Percentiles rank a stretch among this genome's conserved stretches.
Evolutionary conservation across 2,888 invertebrate genomes (phyloP).

Genomic region (Ethmia dodecea): DNA sequence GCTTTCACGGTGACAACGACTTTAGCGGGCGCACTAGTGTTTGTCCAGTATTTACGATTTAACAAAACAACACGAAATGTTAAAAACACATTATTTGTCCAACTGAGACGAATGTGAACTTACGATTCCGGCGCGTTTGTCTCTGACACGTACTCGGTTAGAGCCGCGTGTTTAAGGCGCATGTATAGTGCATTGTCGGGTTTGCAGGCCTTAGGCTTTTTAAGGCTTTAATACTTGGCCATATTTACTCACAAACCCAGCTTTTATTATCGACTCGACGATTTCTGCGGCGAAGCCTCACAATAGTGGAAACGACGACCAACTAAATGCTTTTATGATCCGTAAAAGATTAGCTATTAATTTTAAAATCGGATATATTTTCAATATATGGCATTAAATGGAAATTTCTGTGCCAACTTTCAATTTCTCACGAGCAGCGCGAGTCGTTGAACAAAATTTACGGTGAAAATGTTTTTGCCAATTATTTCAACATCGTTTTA

Average conservation of each 20-base stretch:
- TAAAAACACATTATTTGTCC: constrained; percentile 77
- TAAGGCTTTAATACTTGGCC: too few species aligned
- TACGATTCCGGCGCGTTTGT: constrained; percentile 70
- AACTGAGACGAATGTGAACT: constrained; percentile 73
- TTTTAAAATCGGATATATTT: too few species aligned
- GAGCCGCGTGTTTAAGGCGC: constrained; percentile 56
- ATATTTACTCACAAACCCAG: constrained; percentile 53
- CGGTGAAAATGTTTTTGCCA: too few species aligned
- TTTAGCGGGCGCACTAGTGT: constrained; percentile 49
- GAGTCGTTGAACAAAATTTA: too few species aligned
- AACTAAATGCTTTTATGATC: constrained; percentile 36
- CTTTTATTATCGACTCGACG: constrained; percentile 56
- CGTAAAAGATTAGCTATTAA: constrained; percentile 48
- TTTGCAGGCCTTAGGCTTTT: constrained; percentile 42
- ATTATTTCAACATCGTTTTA: too few species aligned
- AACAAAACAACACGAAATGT: constrained; percentile 77
- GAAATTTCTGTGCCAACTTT: too few species aligned
- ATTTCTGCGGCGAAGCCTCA: constrained; percentile 33
- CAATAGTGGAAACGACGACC: constrained; percentile 30
- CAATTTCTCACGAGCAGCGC: too few species aligned
- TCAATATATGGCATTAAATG: too few species aligned
- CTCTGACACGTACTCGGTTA: constrained; percentile 64
- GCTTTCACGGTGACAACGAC: constrained; percentile 49
- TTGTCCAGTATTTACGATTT: constrained; percentile 76
- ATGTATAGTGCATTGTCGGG: constrained; percentile 66